phyloP scores from a whole-genome alignment of 2,888 invertebrate genomes.

The Chorisops tibialis region DNA sequence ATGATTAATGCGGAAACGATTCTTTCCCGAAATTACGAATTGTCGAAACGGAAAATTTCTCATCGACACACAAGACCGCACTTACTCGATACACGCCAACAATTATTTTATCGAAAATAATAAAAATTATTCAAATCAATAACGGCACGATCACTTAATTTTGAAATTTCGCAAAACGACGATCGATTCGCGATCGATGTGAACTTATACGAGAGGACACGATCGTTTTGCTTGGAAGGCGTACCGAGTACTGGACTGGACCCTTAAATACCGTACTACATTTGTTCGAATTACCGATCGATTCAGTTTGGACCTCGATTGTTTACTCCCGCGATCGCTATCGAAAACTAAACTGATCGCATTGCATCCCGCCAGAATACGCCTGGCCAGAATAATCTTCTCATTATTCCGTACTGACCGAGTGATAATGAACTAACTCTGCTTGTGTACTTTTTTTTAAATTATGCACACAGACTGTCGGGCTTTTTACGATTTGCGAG shows the following conservation, averaged over 20 bases:
- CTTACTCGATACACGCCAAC: too few relatives aligned
- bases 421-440: conserved; percentile 22
- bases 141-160: too few relatives aligned
- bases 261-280: conserved; percentile 16
- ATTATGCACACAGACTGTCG: too few relatives aligned
- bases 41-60: conserved; percentile 61
- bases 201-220: background rate
- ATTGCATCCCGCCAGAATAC: too few relatives aligned
- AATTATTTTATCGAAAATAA: too few relatives aligned
- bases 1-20: conserved; percentile 60
- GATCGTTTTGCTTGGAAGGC: conserved; percentile 14
- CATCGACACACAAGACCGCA: conserved; percentile 51
- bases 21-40: conserved; percentile 61
- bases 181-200: too few relatives aligned
- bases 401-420: background rate
- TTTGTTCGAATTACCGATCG: background rate
- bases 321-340: too few relatives aligned
- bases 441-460: background rate
- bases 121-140: too few relatives aligned
- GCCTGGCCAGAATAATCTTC: too few relatives aligned
- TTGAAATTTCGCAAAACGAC: too few relatives aligned
- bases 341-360: too few relatives aligned
- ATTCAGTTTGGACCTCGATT: background rate
- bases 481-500: background rate
- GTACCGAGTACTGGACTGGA: conserved; percentile 7